These are phyloP conservation scores for Mareca strepera DNA, from an alignment of 2,797 vertebrate species.

Conservation along the genomic window DNA sequence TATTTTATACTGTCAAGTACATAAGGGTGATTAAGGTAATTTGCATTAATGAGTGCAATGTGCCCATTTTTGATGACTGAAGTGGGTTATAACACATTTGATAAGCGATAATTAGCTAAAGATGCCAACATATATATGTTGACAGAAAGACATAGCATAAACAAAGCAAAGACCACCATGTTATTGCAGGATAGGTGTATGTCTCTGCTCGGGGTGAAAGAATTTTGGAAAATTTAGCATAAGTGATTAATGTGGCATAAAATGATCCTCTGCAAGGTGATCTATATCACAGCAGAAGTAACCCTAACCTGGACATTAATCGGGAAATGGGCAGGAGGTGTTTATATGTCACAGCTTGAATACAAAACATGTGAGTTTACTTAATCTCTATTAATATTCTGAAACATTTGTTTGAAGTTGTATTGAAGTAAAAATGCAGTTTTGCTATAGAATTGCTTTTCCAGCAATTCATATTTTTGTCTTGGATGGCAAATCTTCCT, in stretches of 20 bases:
- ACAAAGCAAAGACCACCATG: neutral
- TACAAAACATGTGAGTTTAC: neutral
- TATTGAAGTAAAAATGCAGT: neutral
- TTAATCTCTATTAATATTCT: neutral
- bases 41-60: slow-evolving; percentile 23
- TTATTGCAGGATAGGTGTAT: neutral
- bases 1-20: slow-evolving; percentile 8
- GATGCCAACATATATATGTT: slow-evolving; percentile 26
- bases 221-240: neutral
- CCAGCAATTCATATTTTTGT: neutral
- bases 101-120: slow-evolving; percentile 24
- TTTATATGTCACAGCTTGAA: neutral
- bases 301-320: neutral
- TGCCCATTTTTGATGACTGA: slow-evolving; percentile 29
- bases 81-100: neutral
- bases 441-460: neutral
- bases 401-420: slow-evolving; percentile 14
- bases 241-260: neutral
- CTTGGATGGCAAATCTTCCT: neutral
- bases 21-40: neutral
- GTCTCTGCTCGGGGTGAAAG: neutral
- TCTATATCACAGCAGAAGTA: neutral
- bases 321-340: neutral
- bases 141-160: neutral
- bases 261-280: neutral